Evolutionary conservation across 2,888 invertebrate genomes (phyloP), one percentile per base, ranked within the genome.

Genomic region (Acleris holmiana): DNA sequence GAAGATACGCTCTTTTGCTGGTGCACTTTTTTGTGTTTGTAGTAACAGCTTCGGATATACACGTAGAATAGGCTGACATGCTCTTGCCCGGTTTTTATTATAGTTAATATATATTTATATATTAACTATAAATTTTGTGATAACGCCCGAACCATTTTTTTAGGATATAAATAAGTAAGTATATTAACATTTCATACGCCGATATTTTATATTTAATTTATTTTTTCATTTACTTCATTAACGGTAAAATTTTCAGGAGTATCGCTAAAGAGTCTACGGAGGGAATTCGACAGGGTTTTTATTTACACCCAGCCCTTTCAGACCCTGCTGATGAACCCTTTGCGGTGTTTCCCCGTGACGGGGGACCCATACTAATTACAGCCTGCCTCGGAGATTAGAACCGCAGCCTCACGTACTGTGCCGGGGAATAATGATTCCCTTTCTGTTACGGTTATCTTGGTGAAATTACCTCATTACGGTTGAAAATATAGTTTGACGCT

Each of bases 351-450:
- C 74, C 66, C 72, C 71, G 68, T 74, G 73, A 74, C 71, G 72
- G 72, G 75, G 72, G 76, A 67, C 59, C 77, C 74, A 55, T 65
- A 60, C 78, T 86, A 86, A 89, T 87, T 85, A 85, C 83, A 76
- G 71, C 71, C 77, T 78, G 71, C 73, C 69, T 72, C 69, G 68
- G 74, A 77, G 80, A 82, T 84, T 81, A 78, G 74, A 77, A 76
- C 72, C 69, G 71, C 73, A 75, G 77, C 74, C 75, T 72, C 68
- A 73, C 68, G 59, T 60, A 59, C 64, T 44, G 65, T 35, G 25
- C 23, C 46, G 54, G n/a, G 51, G 44, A 59, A 64, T 53, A 64
- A 50, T 58, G 54, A 25, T 25, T 57, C 46, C 29, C 29, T 13
- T 44, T 49, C 48, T 29, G 53, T 64, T 62, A 55, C 40, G 54